Percentiles rank a stretch among this genome's conserved stretches.
Conservation (phyloP, 2,113 vertebrate genomes). For the Tamias sibiricus region DNA sequence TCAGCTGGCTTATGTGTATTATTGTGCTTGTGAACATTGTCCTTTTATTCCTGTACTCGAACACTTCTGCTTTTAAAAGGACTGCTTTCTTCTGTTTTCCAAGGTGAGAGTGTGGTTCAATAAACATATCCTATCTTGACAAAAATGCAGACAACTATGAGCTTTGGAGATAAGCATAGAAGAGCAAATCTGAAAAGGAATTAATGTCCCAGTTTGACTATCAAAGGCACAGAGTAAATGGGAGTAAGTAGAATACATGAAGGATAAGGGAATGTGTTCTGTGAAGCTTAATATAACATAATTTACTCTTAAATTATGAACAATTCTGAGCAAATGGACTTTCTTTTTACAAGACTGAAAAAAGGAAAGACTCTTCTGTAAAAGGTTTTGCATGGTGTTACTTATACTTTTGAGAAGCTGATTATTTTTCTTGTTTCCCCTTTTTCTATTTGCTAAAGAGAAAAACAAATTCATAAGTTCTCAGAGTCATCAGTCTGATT, state of each 20-base stretch:
- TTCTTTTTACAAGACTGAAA: not conserved
- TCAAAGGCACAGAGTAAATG: not conserved
- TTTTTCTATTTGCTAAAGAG: not conserved
- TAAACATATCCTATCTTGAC: conserved; percentile 36
- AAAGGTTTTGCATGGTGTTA: not conserved
- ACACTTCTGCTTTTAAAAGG: conserved; percentile 13
- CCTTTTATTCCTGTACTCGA: not conserved
- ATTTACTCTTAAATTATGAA: not conserved
- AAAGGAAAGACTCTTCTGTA: not conserved
- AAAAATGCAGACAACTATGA: not conserved
- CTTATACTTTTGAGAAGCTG: not conserved
- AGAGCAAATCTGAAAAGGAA: not conserved
- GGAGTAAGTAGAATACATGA: not conserved
- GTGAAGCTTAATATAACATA: not conserved
- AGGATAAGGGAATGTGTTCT: not conserved
- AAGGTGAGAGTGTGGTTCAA: not conserved
- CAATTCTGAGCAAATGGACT: not conserved
- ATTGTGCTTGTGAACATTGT: not conserved
- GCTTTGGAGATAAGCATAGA: conserved; percentile 2
- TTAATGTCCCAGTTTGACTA: not conserved
- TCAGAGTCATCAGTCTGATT: not conserved
- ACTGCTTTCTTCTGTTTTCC: not conserved
- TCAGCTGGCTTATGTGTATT: not conserved
- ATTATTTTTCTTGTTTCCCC: not conserved
- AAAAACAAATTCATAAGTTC: not conserved